phyloP scores from a whole-genome alignment of 2,888 invertebrate species.

The Aphodius sticticus region DNA sequence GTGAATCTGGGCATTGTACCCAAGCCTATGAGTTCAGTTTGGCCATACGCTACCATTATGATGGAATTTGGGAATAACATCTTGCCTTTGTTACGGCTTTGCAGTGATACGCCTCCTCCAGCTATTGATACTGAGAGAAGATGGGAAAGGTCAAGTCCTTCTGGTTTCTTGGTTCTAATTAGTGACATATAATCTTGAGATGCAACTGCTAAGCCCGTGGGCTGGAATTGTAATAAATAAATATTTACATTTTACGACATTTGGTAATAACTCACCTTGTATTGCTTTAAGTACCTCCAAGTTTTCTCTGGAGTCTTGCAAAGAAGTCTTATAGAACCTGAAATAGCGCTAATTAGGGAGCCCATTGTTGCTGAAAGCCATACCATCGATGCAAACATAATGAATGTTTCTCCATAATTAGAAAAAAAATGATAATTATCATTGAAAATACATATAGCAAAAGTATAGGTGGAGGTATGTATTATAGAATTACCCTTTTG shows the following conservation, averaged over 20 bases:
- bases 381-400: constrained; percentile 5
- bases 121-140: background rate
- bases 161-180: background rate
- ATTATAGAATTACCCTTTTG: background rate
- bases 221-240: background rate
- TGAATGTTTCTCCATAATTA: background rate
- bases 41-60: background rate
- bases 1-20: background rate
- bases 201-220: background rate
- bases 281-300: constrained; percentile 28
- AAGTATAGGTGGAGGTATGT: too few relatives aligned
- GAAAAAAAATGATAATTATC: background rate
- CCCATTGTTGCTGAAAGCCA: background rate
- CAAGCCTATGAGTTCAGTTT: constrained; percentile 7
- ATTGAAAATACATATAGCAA: too few relatives aligned
- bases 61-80: background rate
- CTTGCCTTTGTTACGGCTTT: background rate
- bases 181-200: background rate
- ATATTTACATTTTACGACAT: constrained; percentile 32
- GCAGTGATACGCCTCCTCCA: constrained; percentile 12
- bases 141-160: background rate
- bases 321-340: background rate
- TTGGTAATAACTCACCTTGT: constrained; percentile 21
- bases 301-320: constrained; percentile 20
- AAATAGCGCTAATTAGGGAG: background rate